Percentiles rank a stretch among this genome's conserved stretches.
Evolutionary conservation across 2,113 vertebrate genomes (phyloP).

Genomic region (Halichoeres trimaculatus): DNA sequence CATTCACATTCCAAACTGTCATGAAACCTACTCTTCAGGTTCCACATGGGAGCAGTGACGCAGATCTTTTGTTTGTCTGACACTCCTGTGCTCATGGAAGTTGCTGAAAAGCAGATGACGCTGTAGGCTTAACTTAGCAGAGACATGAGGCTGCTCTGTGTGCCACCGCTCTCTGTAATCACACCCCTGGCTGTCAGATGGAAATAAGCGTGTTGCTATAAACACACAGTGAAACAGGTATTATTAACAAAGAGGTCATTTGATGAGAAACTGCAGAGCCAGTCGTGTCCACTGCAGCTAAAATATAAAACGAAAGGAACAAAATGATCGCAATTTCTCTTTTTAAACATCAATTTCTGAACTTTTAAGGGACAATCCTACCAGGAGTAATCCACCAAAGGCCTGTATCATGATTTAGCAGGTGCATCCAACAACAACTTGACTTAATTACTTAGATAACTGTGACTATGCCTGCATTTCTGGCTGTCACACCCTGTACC

Average conservation of each 20-base stretch:
- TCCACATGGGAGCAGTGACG: conserved; percentile 69
- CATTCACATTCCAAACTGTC: conserved; percentile 58
- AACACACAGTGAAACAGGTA: not conserved
- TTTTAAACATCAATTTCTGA: too few relatives aligned
- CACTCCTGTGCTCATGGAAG: conserved; percentile 66
- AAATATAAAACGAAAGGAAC: not conserved
- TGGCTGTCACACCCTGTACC: not conserved
- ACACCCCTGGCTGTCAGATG: not conserved
- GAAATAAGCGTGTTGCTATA: not conserved
- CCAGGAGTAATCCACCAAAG: not conserved
- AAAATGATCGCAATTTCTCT: too few relatives aligned
- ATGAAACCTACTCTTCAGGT: conserved; percentile 81
- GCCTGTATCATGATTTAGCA: not conserved
- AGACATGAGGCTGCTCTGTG: not conserved
- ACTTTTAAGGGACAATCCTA: not conserved
- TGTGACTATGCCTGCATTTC: not conserved
- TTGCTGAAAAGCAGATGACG: conserved; percentile 52
- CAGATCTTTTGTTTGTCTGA: conserved; percentile 55
- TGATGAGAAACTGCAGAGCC: too few relatives aligned
- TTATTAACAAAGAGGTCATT: not conserved
- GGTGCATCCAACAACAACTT: not conserved
- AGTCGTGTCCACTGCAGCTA: too few relatives aligned
- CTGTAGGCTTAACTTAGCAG: not conserved
- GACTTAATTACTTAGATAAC: not conserved
- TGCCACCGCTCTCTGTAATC: too few relatives aligned